A percentile compares a stretch with the other conserved stretches of the same genome.
phyloP scores from a whole-genome alignment of 2,113 vertebrate species.

The Pelodiscus sinensis region DNA sequence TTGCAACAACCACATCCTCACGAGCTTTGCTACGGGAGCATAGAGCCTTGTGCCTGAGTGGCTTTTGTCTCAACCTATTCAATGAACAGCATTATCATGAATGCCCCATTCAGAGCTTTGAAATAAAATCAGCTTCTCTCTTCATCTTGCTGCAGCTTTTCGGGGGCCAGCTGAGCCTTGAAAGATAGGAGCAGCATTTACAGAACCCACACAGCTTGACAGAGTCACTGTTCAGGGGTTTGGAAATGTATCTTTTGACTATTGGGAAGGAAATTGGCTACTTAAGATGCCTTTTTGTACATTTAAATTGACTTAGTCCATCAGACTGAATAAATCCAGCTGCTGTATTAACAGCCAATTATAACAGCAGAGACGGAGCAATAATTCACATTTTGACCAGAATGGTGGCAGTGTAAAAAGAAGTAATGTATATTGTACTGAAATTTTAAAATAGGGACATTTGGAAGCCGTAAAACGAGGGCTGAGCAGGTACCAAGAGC shows the following conservation, averaged over 20 bases:
- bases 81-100: slow-evolving; percentile 45
- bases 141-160: slow-evolving; percentile 43
- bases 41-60: slow-evolving; percentile 3
- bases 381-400: slow-evolving; percentile 75
- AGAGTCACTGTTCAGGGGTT: slow-evolving; percentile 50
- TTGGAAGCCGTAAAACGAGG: slow-evolving; percentile 60
- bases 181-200: slow-evolving; percentile 48
- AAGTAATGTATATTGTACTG: slow-evolving; percentile 32
- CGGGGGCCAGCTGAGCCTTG: not conserved
- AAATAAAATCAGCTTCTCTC: slow-evolving; percentile 56
- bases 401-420: slow-evolving; percentile 61
- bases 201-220: slow-evolving; percentile 39
- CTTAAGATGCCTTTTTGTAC: slow-evolving; percentile 75
- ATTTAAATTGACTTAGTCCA: slow-evolving; percentile 78
- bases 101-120: slow-evolving; percentile 48
- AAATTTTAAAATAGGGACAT: slow-evolving; percentile 49
- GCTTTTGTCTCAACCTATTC: slow-evolving; percentile 25
- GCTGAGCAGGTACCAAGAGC: slow-evolving; percentile 59
- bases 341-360: slow-evolving; percentile 78
- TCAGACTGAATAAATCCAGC: slow-evolving; percentile 62
- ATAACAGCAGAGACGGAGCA: slow-evolving; percentile 71
- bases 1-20: not conserved
- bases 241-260: slow-evolving; percentile 67
- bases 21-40: not conserved
- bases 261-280: slow-evolving; percentile 72